Evolutionary conservation across 2,113 vertebrate genomes (phyloP), one percentile per base, ranked within the genome.

Genomic region (Archocentrus centrarchus): DNA sequence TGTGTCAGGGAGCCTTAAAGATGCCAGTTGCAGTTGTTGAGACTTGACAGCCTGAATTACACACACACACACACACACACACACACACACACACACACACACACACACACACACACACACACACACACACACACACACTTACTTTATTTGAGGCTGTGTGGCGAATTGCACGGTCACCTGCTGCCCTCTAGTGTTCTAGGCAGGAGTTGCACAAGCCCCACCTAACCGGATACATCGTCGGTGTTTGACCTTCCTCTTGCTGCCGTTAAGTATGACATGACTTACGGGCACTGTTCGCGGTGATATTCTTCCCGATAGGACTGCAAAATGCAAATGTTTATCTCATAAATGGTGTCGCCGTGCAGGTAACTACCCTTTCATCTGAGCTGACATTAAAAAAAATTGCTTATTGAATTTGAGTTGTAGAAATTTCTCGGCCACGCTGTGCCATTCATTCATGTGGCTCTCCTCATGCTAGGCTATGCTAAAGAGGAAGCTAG

Each of bases 141-240:
- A 15, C 35, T 35, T 35, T 35, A 6, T 32, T 22, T n/a, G 53
- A 10, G 5, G 18, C 37, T 30, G 15, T 2, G 24, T 1, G 6
- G 6, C 7, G 11, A 60, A 39, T 66, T 24, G 3, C 39, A 30
- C 58, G 4, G 57, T 90, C 27, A 1, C 9, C 22, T 92, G 79
- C 86, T 83, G 81, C 86, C 91, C 75, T 53, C 92, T 87, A 79
- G 84, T 37, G 89, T 18, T 79, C 27, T 58, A 18, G 53, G 2
- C 1, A 8, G 6, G 6, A 1, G 6, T 50, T 41, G 30, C 86
- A 62, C 5, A 5, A 13, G 75, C 75, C 1, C 59, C 20, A 4
- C 22, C 62, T 1, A 27, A 44, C 86, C 93, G 95, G 95, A 96
- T 53, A 41, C 94, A 84, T 2, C 92, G 93, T 93, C 4, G 1